Conservation (phyloP, 23 tunicate genomes). For the Botrylloides violaceus region DNA sequence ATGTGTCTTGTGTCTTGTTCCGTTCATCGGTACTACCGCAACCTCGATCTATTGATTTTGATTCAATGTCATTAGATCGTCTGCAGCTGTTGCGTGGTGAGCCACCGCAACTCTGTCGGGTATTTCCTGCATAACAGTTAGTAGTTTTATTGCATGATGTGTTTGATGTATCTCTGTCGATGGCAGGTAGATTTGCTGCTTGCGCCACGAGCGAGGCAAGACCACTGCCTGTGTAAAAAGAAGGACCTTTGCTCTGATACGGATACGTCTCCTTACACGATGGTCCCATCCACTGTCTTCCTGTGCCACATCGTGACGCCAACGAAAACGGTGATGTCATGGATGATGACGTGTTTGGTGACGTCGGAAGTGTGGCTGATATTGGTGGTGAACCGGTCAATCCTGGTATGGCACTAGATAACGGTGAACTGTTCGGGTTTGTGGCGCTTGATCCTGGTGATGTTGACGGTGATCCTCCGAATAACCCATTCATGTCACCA, state of each 20-base stretch:
- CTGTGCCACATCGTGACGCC: constrained; percentile 37
- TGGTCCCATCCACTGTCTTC: constrained; percentile 39
- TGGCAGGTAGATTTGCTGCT: constrained; percentile 34
- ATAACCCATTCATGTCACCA: constrained; percentile 38
- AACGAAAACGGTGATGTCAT: constrained; percentile 49
- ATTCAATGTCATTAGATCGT: neutral
- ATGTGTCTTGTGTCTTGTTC: no score
- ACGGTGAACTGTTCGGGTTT: constrained; percentile 36
- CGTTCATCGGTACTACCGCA: neutral
- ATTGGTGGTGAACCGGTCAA: constrained; percentile 29
- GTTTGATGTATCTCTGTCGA: constrained; percentile 4
- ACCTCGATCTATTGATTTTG: neutral
- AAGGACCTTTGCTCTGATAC: constrained; percentile 18
- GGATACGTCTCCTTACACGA: constrained; percentile 30
- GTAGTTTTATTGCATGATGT: constrained; percentile 1
- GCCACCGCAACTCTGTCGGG: neutral
- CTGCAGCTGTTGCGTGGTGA: neutral
- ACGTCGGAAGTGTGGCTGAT: constrained; percentile 23
- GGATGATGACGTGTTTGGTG: constrained; percentile 18
- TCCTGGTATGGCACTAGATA: constrained; percentile 9
- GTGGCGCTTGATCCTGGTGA: constrained; percentile 65
- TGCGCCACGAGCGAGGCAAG: constrained; percentile 82
- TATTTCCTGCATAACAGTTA: neutral
- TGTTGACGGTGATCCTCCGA: constrained; percentile 52
- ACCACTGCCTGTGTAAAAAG: constrained; percentile 81